These are phyloP conservation scores for Mya arenaria DNA, from an alignment of 1,140 invertebrate genomes.

Conservation along the genomic window DNA sequence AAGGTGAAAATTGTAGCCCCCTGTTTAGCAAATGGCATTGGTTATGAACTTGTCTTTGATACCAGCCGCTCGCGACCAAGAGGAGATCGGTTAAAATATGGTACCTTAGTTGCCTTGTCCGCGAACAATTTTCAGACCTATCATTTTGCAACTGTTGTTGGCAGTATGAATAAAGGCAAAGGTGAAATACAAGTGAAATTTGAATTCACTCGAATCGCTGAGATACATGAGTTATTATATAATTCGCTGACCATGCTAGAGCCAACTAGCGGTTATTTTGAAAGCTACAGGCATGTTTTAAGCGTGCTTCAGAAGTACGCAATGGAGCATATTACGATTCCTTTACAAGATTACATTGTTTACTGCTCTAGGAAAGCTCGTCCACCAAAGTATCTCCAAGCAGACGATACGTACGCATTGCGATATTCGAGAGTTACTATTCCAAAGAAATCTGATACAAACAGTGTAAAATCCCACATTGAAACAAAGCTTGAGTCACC, in stretches of 20 bases:
- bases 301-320: conserved; percentile 75
- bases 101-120: conserved; percentile 87
- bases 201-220: conserved; percentile 19
- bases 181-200: conserved; percentile 76
- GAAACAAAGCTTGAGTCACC: too few relatives aligned
- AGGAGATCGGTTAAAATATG: conserved; percentile 85
- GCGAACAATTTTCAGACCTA: conserved; percentile 85
- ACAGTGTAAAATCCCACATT: conserved; percentile 20
- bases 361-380: conserved; percentile 56
- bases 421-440: conserved; percentile 17
- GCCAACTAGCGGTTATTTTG: conserved; percentile 80
- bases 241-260: conserved; percentile 79
- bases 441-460: neutral
- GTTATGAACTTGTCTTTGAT: conserved; percentile 67
- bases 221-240: neutral
- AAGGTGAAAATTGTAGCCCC: conserved; percentile 52
- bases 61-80: conserved; percentile 70
- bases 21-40: conserved; percentile 20
- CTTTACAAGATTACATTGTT: conserved; percentile 75
- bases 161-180: conserved; percentile 74
- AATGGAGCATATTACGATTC: conserved; percentile 68
- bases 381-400: conserved; percentile 64
- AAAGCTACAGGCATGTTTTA: conserved; percentile 81
- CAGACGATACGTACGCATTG: neutral
- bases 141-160: conserved; percentile 85